These are phyloP conservation scores for Capitulum mitella DNA, from an alignment of 2,888 invertebrate genomes.

Conservation along the genomic window DNA sequence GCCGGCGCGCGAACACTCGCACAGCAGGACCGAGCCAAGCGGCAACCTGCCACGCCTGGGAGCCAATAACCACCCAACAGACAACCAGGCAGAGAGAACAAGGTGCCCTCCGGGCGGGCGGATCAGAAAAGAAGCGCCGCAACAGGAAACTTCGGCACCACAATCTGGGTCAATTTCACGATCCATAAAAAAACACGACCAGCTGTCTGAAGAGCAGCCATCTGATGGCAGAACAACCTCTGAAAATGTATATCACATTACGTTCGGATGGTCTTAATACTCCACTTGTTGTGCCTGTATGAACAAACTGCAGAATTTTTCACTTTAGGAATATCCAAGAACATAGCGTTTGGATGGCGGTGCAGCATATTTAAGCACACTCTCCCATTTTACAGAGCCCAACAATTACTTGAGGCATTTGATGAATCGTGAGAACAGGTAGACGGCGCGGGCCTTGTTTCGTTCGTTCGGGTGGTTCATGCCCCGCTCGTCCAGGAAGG, in stretches of 20 bases:
- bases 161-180: too few relatives aligned
- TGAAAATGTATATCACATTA: too few relatives aligned
- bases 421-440: conserved; percentile 52
- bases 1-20: neutral
- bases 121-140: too few relatives aligned
- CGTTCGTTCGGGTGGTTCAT: conserved; percentile 46
- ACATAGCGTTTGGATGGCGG: neutral
- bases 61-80: neutral
- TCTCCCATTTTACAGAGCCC: neutral
- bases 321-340: neutral
- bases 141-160: neutral
- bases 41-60: neutral
- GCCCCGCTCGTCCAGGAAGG: conserved; percentile 50
- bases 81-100: too few relatives aligned
- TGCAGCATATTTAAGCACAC: neutral
- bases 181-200: too few relatives aligned
- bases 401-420: conserved; percentile 46
- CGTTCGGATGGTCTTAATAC: too few relatives aligned
- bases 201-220: too few relatives aligned
- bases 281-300: too few relatives aligned
- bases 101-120: too few relatives aligned
- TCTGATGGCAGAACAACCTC: too few relatives aligned
- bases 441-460: conserved; percentile 48
- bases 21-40: too few relatives aligned
- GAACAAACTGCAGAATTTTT: neutral